Evolutionary conservation across 2,888 invertebrate species (phyloP).

Genomic region (Macrosoma leucophasiata): DNA sequence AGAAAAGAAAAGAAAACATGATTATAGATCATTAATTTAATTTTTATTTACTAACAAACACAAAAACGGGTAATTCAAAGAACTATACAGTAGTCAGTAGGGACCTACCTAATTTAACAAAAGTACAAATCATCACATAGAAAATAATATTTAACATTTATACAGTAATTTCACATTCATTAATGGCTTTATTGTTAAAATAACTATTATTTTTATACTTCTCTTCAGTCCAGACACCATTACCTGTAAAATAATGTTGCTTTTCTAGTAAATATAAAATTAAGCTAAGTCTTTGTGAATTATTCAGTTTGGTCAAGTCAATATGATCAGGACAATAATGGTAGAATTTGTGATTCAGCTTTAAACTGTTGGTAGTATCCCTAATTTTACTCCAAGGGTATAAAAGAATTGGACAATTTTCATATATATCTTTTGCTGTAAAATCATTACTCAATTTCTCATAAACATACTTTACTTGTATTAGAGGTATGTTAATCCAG

Average conservation of each 20-base stretch:
- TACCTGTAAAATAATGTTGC: constrained; percentile 65
- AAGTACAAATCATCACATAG: too few relatives aligned
- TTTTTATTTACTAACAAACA: too few relatives aligned
- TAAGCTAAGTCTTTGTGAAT: constrained; percentile 57
- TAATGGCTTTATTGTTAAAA: not conserved
- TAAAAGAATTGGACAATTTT: constrained; percentile 56
- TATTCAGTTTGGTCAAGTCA: constrained; percentile 37
- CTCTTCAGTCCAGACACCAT: constrained; percentile 66
- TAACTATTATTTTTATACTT: constrained; percentile 34
- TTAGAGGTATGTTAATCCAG: constrained; percentile 62
- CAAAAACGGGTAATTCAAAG: too few relatives aligned
- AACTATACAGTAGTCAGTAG: too few relatives aligned
- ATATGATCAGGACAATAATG: constrained; percentile 37
- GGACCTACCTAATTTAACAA: too few relatives aligned
- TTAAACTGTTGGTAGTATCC: constrained; percentile 34
- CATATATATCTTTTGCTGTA: constrained; percentile 50
- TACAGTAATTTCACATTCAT: constrained; percentile 2
- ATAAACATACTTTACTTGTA: constrained; percentile 55
- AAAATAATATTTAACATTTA: too few relatives aligned
- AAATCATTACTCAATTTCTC: constrained; percentile 45
- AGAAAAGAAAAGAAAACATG: too few relatives aligned
- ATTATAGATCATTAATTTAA: too few relatives aligned
- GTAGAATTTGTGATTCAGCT: constrained; percentile 25
- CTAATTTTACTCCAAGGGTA: constrained; percentile 66
- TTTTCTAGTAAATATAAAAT: constrained; percentile 60